Conservation (phyloP, 1,140 invertebrate genomes). For the Drosophila pectinifera region DNA sequence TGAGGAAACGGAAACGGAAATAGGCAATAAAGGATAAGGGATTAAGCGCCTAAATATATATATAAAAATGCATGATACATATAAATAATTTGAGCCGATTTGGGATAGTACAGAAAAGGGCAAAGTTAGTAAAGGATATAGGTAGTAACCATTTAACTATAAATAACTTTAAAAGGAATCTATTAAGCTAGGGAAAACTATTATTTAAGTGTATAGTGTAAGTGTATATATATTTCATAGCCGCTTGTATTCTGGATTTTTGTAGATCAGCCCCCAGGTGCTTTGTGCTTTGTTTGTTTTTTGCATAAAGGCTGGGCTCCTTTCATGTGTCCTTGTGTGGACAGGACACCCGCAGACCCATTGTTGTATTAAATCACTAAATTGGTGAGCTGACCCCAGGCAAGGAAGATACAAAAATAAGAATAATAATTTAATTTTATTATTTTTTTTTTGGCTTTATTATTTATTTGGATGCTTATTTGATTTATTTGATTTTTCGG, state of each 20-base stretch:
- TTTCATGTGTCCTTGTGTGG: slow-evolving; percentile 31
- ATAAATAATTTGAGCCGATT: too few species aligned
- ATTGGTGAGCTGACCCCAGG: too few species aligned
- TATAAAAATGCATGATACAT: too few species aligned
- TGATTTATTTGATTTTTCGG: slow-evolving; percentile 31
- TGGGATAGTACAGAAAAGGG: not conserved
- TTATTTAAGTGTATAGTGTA: too few species aligned
- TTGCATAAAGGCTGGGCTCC: slow-evolving; percentile 66
- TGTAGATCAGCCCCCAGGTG: slow-evolving; percentile 30
- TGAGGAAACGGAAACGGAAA: too few species aligned
- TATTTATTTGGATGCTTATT: not conserved
- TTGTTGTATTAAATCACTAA: slow-evolving; percentile 76
- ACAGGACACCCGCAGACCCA: slow-evolving; percentile 35
- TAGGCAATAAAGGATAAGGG: not conserved
- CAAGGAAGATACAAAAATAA: slow-evolving; percentile 24
- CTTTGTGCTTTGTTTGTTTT: slow-evolving; percentile 66
- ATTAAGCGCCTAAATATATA: too few species aligned
- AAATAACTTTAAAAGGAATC: too few species aligned
- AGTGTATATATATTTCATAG: slow-evolving; percentile 12
- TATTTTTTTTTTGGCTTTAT: slow-evolving; percentile 1
- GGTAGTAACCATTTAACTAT: too few species aligned
- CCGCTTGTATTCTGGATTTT: slow-evolving; percentile 14
- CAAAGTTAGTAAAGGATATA: too few species aligned
- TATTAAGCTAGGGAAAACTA: too few species aligned
- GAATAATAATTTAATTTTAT: slow-evolving; percentile 1